A percentile compares a stretch with the other conserved stretches of the same genome.
These are phyloP conservation scores for Gasterosteus aculeatus DNA, from an alignment of 2,113 vertebrate species.

Conservation along the genomic window DNA sequence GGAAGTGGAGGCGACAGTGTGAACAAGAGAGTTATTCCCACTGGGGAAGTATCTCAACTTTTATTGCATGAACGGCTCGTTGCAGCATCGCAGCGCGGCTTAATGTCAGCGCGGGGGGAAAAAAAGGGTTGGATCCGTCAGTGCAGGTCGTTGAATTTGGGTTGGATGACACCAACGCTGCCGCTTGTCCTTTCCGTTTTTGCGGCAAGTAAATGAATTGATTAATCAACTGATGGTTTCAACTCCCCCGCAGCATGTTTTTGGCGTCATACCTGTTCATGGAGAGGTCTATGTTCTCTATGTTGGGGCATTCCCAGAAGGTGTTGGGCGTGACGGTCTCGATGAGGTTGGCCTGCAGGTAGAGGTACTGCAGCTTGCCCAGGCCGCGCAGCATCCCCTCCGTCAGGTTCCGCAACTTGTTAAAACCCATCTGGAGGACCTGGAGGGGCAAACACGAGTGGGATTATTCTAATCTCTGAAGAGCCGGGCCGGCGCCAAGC, in stretches of 20 bases:
- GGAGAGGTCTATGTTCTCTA: constrained; percentile 97
- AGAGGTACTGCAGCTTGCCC: constrained; percentile 96
- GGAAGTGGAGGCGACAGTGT: neutral
- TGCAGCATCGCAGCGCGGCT: constrained; percentile 12
- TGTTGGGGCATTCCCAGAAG: constrained; percentile 96
- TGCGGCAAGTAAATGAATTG: no score
- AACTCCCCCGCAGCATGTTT: no score
- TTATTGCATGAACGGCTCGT: constrained; percentile 4
- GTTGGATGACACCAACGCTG: constrained; percentile 1
- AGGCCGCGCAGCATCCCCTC: constrained; percentile 95
- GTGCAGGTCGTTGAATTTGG: neutral
- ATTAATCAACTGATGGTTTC: neutral
- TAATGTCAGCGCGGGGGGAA: neutral
- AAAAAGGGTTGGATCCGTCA: neutral
- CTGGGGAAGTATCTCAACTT: constrained; percentile 7
- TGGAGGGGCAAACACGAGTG: constrained; percentile 72
- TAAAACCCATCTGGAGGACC: constrained; percentile 81
- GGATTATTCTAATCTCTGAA: constrained; percentile 74
- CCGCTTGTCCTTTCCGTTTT: neutral
- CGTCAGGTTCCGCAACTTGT: constrained; percentile 91
- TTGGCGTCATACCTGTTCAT: constrained; percentile 86
- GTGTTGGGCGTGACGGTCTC: constrained; percentile 93
- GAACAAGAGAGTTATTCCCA: constrained; percentile 26
- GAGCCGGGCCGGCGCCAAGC: constrained; percentile 45
- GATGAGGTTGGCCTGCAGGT: constrained; percentile 98